Evolutionary conservation across 1,140 invertebrate species (phyloP).

Genomic region (Drosophila navojoa): DNA sequence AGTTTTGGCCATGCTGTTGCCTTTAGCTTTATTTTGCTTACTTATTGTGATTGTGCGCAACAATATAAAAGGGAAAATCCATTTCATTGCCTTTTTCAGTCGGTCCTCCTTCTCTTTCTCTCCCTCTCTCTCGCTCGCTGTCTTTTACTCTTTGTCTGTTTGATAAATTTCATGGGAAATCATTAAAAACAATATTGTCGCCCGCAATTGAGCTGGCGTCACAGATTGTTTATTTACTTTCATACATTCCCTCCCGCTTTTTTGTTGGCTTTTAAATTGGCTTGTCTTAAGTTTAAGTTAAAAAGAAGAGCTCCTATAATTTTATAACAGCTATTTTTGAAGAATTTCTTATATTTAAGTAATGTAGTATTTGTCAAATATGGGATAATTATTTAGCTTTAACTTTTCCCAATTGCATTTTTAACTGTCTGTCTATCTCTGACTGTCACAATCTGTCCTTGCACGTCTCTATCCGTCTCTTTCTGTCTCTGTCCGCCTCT

Average conservation of each 20-base stretch:
- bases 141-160: constrained; percentile 17
- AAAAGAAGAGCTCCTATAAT: no score
- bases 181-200: constrained; percentile 78
- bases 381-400: neutral
- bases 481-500: no score
- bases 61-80: constrained; percentile 59
- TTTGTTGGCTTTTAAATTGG: constrained; percentile 1
- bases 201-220: constrained; percentile 63
- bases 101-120: neutral
- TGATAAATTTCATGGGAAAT: constrained; percentile 57
- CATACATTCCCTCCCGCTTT: neutral
- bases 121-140: neutral
- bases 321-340: no score
- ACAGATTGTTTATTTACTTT: constrained; percentile 72
- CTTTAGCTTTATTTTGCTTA: constrained; percentile 25
- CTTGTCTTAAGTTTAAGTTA: no score
- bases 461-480: no score
- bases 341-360: no score
- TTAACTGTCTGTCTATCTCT: neutral
- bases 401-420: constrained; percentile 22
- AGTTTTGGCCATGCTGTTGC: constrained; percentile 28
- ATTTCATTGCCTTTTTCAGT: constrained; percentile 22
- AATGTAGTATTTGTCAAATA: no score
- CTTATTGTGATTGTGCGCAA: constrained; percentile 36
- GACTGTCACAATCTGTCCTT: neutral